These are phyloP conservation scores for Microdon myrmicae DNA, from an alignment of 2,888 invertebrate species.

Conservation along the genomic window DNA sequence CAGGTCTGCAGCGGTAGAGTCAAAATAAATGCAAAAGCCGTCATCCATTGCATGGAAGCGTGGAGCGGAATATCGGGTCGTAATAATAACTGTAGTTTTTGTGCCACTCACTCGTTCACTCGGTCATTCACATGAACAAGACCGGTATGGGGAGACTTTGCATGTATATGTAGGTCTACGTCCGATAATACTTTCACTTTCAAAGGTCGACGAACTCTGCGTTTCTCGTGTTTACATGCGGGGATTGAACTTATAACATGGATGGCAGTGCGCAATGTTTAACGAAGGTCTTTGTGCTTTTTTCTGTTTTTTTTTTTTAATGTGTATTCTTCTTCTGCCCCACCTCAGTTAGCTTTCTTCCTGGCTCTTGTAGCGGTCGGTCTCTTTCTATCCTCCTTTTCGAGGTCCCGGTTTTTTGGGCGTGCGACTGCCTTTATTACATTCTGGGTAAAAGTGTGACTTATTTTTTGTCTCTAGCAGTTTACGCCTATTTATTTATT, in stretches of 20 bases:
- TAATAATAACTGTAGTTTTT: constrained; percentile 54
- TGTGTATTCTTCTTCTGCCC: constrained; percentile 6
- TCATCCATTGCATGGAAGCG: constrained; percentile 15
- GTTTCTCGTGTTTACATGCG: constrained; percentile 60
- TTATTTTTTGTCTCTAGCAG: not conserved
- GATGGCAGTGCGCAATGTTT: constrained; percentile 35
- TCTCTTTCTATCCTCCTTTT: constrained; percentile 1
- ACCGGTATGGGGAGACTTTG: constrained; percentile 45
- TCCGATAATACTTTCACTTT: constrained; percentile 68
- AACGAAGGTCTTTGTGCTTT: constrained; percentile 45
- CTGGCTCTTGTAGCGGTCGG: not conserved
- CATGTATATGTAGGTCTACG: constrained; percentile 67
- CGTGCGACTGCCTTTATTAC: too few species aligned
- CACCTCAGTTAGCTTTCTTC: constrained; percentile 9
- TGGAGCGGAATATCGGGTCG: constrained; percentile 25
- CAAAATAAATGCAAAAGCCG: constrained; percentile 38
- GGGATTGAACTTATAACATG: constrained; percentile 34
- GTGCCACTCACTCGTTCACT: constrained; percentile 37
- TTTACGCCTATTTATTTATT: too few species aligned
- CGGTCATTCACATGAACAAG: constrained; percentile 18
- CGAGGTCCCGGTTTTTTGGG: not conserved
- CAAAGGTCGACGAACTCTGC: constrained; percentile 67
- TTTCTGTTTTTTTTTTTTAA: constrained; percentile 5
- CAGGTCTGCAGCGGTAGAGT: constrained; percentile 24
- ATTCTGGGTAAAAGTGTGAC: not conserved